Base-by-base conservation (phyloP, 2,888 invertebrate genomes). In the Criorhina ranunculi region DNA sequence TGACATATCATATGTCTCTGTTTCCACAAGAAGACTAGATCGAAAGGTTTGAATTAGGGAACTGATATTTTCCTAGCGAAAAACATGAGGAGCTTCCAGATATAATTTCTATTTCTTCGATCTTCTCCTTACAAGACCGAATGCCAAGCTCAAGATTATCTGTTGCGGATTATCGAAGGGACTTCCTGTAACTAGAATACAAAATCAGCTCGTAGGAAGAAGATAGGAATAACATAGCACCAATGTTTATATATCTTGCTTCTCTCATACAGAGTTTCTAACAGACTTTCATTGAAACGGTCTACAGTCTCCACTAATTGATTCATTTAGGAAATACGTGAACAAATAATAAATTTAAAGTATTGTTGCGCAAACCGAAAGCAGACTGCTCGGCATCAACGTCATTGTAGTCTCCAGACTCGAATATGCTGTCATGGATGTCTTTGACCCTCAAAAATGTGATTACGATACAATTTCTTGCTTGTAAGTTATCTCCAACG, bases 391-490 rank as follows among this genome's bases (percentile, higher is more conserved):
- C 4, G 66, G 19, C 37, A 44, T 46, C 53, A 12, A 17, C 53
- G 51, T 53, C 53, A 37, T 40, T 35, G 17, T 17, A 5, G 7
- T 19, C 33, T 6, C 35, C 37, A 44, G 49, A 37, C 53, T 40
- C 31, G 24, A 49, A 31, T 29, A 51, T 11, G 35, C 40, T 64
- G 59, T 51, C 44, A 8, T 33, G 15, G 66, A 49, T 55, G 82
- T 83, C 72, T 73, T 78, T 73, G 78, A 78, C 62, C 82, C 59
- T 51, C 40, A 55, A 59, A 31, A 67, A 59, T 59, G 40, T 67
- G 66, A 76, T 76, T 76, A 76, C 67, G 67, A 76, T 66, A 67
- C 15, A 67, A 40, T 46, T 57, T 42, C 40, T 8, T 37, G 44
- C 15, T 42, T 49, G 62, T n/a, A n/a, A 64, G 35, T 77, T 35